Evolutionary conservation across 92 coral and sea anemone genomes (phyloP).

Genomic region (Zoanthus sociatus): DNA sequence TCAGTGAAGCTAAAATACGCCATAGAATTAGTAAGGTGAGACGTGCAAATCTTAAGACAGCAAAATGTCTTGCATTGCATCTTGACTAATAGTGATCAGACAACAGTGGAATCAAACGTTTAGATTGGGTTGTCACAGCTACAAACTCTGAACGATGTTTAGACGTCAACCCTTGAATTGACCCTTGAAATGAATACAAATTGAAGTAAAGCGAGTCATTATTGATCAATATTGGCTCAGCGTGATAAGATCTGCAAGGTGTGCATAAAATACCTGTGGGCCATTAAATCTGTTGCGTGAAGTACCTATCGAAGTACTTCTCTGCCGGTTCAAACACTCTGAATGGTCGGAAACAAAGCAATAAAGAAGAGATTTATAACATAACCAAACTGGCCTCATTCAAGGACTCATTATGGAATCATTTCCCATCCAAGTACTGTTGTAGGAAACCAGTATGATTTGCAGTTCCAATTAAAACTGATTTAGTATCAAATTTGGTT

Average conservation of each 20-base stretch:
- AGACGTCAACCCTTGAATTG: slow-evolving; percentile 31
- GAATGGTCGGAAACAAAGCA: slow-evolving; percentile 25
- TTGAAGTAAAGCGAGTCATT: slow-evolving; percentile 23
- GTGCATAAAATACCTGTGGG: slow-evolving; percentile 14
- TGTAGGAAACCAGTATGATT: neutral
- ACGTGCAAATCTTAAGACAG: slow-evolving; percentile 3
- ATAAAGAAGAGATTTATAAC: slow-evolving; percentile 1
- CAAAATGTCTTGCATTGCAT: slow-evolving; percentile 13
- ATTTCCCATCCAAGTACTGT: neutral
- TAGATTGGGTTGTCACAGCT: neutral
- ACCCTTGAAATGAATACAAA: slow-evolving; percentile 29
- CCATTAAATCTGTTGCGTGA: slow-evolving; percentile 32
- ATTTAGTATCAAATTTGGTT: neutral
- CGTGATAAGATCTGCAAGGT: slow-evolving; percentile 4
- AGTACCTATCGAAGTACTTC: slow-evolving; percentile 11
- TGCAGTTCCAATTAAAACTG: neutral
- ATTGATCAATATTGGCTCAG: slow-evolving; percentile 25
- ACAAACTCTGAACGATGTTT: slow-evolving; percentile 16
- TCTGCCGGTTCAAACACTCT: slow-evolving; percentile 9
- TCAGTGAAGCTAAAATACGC: neutral
- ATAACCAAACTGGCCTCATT: neutral
- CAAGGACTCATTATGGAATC: neutral
- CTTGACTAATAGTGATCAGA: neutral
- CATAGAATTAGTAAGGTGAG: neutral
- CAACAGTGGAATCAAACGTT: neutral